These are phyloP conservation scores for Meghimatium bilineatum DNA, from an alignment of 2,888 invertebrate genomes.

Conservation along the genomic window DNA sequence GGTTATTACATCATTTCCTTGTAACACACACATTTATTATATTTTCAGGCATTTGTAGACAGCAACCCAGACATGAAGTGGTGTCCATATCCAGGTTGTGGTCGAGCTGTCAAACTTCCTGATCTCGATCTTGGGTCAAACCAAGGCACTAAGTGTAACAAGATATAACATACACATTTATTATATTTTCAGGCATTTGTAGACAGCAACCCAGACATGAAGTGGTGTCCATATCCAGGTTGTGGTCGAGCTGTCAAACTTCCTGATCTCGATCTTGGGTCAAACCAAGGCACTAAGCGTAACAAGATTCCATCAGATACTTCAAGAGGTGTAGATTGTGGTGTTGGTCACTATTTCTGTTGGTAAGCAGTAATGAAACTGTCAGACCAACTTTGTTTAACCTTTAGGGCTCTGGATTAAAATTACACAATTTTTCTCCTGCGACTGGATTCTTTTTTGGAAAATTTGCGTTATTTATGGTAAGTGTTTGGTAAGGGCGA, in stretches of 20 bases:
- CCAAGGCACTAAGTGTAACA: constrained; percentile 48
- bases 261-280: constrained; percentile 78
- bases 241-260: constrained; percentile 83
- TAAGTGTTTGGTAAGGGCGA: too few species aligned
- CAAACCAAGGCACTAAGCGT: constrained; percentile 47
- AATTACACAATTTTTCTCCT: too few species aligned
- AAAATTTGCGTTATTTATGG: too few species aligned
- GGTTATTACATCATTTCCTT: too few species aligned
- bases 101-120: constrained; percentile 82
- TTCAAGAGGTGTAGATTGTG: constrained; percentile 83
- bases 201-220: constrained; percentile 84
- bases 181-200: constrained; percentile 81
- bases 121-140: constrained; percentile 74
- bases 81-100: constrained; percentile 84
- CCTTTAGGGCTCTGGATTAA: too few species aligned
- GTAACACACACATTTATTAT: too few species aligned
- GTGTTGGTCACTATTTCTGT: constrained; percentile 85
- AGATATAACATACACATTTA: too few species aligned
- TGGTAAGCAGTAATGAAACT: constrained; percentile 78
- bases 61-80: constrained; percentile 84
- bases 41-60: constrained; percentile 83
- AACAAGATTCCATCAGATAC: constrained; percentile 68
- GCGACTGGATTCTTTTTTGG: too few species aligned
- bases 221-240: constrained; percentile 85
- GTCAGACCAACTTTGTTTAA: too few species aligned